These are phyloP conservation scores for Caenorhabditis sinica DNA, from an alignment of 2,888 invertebrate genomes.

Conservation along the genomic window DNA sequence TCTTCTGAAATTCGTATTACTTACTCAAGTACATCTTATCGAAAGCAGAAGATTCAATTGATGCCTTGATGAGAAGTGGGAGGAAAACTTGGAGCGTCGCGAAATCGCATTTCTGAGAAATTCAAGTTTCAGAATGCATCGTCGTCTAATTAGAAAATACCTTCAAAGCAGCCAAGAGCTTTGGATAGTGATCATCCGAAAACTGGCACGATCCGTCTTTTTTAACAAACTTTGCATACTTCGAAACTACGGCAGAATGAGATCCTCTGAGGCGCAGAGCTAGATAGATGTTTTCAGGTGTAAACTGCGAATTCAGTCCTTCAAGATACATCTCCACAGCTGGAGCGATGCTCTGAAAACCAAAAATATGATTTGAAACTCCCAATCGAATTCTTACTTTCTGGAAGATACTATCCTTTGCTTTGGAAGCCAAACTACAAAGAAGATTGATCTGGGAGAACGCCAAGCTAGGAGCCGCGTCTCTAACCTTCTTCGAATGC, in stretches of 20 bases:
- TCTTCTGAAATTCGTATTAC: neutral
- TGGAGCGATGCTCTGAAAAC: conserved; percentile 57
- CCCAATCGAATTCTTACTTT: conserved; percentile 51
- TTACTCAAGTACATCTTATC: conserved; percentile 57
- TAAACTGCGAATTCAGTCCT: conserved; percentile 14
- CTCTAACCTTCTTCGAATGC: conserved; percentile 59
- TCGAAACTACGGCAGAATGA: conserved; percentile 33
- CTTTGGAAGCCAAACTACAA: conserved; percentile 46
- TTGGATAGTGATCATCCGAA: conserved; percentile 44
- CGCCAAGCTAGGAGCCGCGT: conserved; percentile 58
- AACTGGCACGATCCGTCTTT: conserved; percentile 63
- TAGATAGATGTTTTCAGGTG: conserved; percentile 57
- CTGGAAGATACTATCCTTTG: conserved; percentile 62
- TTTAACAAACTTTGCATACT: conserved; percentile 66
- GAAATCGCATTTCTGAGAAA: conserved; percentile 63
- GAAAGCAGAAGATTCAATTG: conserved; percentile 34
- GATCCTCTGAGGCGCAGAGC: conserved; percentile 44
- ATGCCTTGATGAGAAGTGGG: conserved; percentile 49
- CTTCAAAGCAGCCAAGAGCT: conserved; percentile 59
- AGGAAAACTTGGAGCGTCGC: conserved; percentile 55
- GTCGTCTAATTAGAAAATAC: neutral
- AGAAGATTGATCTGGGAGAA: conserved; percentile 63
- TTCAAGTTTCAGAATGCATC: neutral
- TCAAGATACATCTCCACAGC: conserved; percentile 63
- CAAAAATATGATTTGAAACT: no score